Evolutionary conservation across 37 sponge, comb jelly and placozoan genomes (phyloP), one percentile per base, ranked within the genome.

Genomic region (Mnemiopsis leidyi): DNA sequence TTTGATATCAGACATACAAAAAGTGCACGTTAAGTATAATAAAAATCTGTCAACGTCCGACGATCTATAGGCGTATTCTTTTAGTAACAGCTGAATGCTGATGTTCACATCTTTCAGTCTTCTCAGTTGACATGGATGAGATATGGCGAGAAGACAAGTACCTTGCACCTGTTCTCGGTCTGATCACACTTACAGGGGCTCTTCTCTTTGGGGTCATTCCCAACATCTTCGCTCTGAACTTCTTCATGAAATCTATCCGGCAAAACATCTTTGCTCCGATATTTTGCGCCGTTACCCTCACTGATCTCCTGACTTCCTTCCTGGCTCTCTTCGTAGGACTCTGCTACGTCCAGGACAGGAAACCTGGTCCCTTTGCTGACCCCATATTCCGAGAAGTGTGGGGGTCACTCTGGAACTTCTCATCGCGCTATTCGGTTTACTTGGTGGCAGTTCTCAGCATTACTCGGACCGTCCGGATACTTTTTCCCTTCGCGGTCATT

Each of bases 331-430:
- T 40, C 61, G 90, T 85, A 61, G 90, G 38, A n/a, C 28, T 40
- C 18, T 85, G 36, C 3, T 85, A 85, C 61, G 23, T 85, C 39
- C 61, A 23, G 40, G 61, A 39, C 0, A 39, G 90, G 25, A 37
- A 39, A 18, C 61, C 90, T 2, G 61, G 61, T 40, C 38, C 61
- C 23, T 85, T 85, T 33, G 13, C 61, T n/a, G 29, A 39, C 90
- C 2, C 23, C 61, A 39, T 33, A 1, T 39, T 85, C 48, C 13
- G 35, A 21, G 90, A 85, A 33, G 23, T 39, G 61, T 85, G 90
- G 90, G 90, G 90, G 7, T 39, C 48, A 13, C 90, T 85, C 28
- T 85, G 90, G 90, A 85, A 85, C 48, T 85, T 85, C 61, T 20
- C 9, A 16, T 28, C 29, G 2, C 39, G 90, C 0, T 85, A 40